Conservation (phyloP, 2,113 vertebrate species). For the Saguinus midas region DNA sequence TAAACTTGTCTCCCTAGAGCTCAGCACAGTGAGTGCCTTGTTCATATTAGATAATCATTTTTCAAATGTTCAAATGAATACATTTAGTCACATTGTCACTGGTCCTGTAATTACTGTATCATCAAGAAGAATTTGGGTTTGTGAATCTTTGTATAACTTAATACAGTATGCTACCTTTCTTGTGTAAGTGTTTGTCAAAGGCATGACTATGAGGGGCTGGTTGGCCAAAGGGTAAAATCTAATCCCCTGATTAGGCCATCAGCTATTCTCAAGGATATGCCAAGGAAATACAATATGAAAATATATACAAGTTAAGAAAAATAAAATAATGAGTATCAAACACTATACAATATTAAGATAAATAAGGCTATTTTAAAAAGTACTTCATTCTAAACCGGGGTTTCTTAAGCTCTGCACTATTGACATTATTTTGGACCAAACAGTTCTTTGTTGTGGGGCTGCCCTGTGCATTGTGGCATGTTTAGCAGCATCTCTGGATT, state of each 20-base stretch:
- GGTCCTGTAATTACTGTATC: not conserved
- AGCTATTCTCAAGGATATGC: not conserved
- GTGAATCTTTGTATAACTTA: not conserved
- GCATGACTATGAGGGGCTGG: not conserved
- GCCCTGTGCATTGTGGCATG: not conserved
- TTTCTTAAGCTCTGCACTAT: not conserved
- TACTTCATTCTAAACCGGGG: not conserved
- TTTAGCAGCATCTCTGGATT: not conserved
- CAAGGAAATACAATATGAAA: not conserved
- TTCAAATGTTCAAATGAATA: not conserved
- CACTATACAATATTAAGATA: not conserved
- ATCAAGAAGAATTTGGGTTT: not conserved
- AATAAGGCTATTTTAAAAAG: not conserved
- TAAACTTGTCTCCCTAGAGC: not conserved
- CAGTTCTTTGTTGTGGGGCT: not conserved
- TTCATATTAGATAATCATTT: not conserved
- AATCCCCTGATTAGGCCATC: not conserved
- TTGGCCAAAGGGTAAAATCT: not conserved
- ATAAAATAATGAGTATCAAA: not conserved
- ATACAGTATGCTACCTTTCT: not conserved
- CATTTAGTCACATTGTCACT: not conserved
- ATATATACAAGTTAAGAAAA: not conserved
- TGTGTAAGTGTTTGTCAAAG: not conserved
- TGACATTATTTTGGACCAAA: not conserved
- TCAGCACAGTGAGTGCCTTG: not conserved